Evolutionary conservation across 2,797 vertebrate species (phyloP).

Genomic region (Paratrypauchen microcephalus): DNA sequence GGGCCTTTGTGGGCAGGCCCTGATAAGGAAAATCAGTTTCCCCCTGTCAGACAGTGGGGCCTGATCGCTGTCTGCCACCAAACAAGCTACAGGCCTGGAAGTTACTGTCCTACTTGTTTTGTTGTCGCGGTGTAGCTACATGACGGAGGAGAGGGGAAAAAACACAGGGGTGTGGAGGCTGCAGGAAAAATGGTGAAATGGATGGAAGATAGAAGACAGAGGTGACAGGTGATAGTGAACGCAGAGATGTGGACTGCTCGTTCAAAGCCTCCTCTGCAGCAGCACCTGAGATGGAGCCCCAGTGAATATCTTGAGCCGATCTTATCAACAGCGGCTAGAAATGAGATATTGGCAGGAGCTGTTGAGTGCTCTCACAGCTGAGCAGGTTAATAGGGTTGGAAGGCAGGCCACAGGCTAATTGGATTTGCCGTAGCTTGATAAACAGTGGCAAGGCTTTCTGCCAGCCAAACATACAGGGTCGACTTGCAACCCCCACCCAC

Average conservation of each 20-base stretch:
- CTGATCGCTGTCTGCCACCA: conserved; percentile 82
- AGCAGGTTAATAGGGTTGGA: conserved; percentile 97
- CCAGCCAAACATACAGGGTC: conserved; percentile 73
- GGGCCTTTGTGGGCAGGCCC: conserved; percentile 94
- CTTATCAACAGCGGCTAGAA: conserved; percentile 90
- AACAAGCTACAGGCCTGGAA: conserved; percentile 80
- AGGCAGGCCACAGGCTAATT: conserved; percentile 95
- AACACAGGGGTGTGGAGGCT: conserved; percentile 23
- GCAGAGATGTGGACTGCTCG: conserved; percentile 57
- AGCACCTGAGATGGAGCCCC: conserved; percentile 83
- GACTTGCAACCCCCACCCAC: conserved; percentile 35
- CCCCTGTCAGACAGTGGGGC: conserved; percentile 85
- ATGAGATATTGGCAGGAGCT: conserved; percentile 98
- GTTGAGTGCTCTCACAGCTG: conserved; percentile 90
- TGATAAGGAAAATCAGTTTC: conserved; percentile 97
- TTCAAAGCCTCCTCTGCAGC: conserved; percentile 73
- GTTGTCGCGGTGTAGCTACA: conserved; percentile 71
- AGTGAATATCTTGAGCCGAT: conserved; percentile 94
- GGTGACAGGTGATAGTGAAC: conserved; percentile 49
- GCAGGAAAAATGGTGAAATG: conserved; percentile 19
- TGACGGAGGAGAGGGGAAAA: conserved; percentile 46
- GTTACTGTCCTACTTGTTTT: conserved; percentile 85
- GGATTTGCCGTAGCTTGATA: conserved; percentile 96
- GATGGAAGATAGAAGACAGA: conserved; percentile 36
- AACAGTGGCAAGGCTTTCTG: conserved; percentile 87